Evolutionary conservation across 2,113 vertebrate genomes (phyloP), one percentile per base, ranked within the genome.

Genomic region (Antennarius striatus): DNA sequence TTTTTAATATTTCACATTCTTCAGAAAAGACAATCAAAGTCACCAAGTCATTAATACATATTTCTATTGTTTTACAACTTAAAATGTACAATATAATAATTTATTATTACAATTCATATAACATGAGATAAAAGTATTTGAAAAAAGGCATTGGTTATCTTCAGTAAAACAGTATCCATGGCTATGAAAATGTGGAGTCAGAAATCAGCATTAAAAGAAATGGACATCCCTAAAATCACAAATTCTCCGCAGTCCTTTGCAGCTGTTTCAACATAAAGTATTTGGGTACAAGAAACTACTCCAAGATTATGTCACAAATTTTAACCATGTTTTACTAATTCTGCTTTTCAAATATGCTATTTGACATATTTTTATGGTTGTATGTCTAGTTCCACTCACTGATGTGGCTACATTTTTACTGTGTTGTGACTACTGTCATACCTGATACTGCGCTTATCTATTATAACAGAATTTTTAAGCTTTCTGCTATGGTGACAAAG

Each of bases 31-130:
- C 87, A 87, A 90, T 84, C 82, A 90, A 88, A 91, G 79, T 78
- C 83, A 90, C 86, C 80, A 36, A 36, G 32, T 36, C 84, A 72
- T 81, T 86, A 81, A 83, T 90, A 92, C 86, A 89, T 77, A 84
- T 85, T 67, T 86, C 60, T 51, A 63, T 29, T 67, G 22, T 79
- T 92, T 86, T 92, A 92, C 90, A 92, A 86, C 90, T 86, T 69
- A 70, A 85, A 90, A 90, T 93, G n/a, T 91, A 93, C 91, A 93
- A 68, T 86, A 86, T 88, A 79, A 90, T 92, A 86, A 89, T 90
- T 91, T 87, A 92, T 81, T 90, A 83, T 91, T 79, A 92, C 87
- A 91, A 89, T 80, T 79, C 49, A 84, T 88, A 82, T 86, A 82
- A 80, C 73, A 80, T 89, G 77, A 85, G 71, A 87, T 82, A 79